phyloP scores from a whole-genome alignment of 2,888 invertebrate species.

The Steromphala cineraria region DNA sequence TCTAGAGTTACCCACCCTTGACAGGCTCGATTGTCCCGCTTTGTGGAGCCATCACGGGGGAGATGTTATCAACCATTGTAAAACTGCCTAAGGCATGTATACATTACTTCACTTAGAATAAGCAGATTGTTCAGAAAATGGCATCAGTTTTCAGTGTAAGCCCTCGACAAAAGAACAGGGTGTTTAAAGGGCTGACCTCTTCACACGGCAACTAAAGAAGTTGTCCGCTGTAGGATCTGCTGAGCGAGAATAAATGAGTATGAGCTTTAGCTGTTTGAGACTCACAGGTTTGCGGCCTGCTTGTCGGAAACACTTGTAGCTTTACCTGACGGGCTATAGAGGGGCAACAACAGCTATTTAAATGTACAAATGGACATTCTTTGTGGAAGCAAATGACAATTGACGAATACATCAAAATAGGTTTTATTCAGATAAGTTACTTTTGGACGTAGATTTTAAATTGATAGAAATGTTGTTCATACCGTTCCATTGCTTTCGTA shows the following conservation, averaged over 20 bases:
- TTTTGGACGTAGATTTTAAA: too few relatives aligned
- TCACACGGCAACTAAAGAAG: not conserved
- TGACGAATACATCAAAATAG: too few relatives aligned
- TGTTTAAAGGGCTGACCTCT: constrained; percentile 15
- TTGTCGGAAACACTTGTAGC: too few relatives aligned
- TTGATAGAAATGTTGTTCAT: too few relatives aligned
- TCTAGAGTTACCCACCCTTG: constrained; percentile 17
- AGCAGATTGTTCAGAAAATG: constrained; percentile 16
- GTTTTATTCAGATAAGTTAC: too few relatives aligned
- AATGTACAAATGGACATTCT: too few relatives aligned
- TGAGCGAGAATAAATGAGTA: not conserved
- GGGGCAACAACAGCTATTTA: too few relatives aligned
- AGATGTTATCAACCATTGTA: constrained; percentile 1
- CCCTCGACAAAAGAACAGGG: not conserved
- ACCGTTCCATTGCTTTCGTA: too few relatives aligned
- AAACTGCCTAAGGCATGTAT: not conserved
- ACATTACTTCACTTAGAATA: constrained; percentile 13
- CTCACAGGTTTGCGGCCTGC: not conserved
- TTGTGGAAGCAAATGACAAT: too few relatives aligned
- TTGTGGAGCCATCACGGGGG: not conserved
- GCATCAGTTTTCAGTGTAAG: constrained; percentile 18
- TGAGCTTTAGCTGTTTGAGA: not conserved
- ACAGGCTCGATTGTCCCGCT: not conserved
- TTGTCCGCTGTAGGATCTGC: not conserved
- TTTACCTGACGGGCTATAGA: too few relatives aligned